phyloP scores from a whole-genome alignment of 2,888 invertebrate species.

The Nesidiocoris tenuis region DNA sequence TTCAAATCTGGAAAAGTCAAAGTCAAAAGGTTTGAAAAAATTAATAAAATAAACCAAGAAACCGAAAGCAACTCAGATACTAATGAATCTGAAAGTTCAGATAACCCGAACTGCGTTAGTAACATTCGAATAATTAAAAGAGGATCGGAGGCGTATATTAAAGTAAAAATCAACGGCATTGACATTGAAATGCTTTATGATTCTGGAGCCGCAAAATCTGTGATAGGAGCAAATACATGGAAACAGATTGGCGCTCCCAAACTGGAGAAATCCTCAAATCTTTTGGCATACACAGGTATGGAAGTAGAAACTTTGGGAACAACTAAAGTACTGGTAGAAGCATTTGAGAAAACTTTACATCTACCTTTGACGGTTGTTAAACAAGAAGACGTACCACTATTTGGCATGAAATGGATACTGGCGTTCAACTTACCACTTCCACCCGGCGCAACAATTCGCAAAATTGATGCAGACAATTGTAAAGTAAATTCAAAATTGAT shows the following conservation, averaged over 20 bases:
- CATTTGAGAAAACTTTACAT: conserved; percentile 21
- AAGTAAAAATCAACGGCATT: not conserved
- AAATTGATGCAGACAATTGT: not conserved
- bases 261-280: conserved; percentile 24
- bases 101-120: not conserved
- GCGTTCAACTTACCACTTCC: conserved; percentile 42
- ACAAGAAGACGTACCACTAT: conserved; percentile 41
- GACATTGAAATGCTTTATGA: conserved; percentile 44
- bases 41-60: not conserved
- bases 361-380: conserved; percentile 42
- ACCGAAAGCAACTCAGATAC: not conserved
- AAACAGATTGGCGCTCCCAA: conserved; percentile 35
- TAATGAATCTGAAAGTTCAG: not conserved
- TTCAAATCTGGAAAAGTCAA: not conserved
- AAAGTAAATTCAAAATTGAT: not conserved
- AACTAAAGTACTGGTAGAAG: conserved; percentile 29
- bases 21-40: not conserved
- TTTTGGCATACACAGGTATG: conserved; percentile 40
- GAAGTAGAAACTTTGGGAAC: conserved; percentile 42
- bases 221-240: conserved; percentile 31
- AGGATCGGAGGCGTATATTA: not conserved
- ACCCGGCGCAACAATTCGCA: conserved; percentile 44
- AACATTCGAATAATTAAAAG: not conserved
- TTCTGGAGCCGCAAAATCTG: conserved; percentile 32
- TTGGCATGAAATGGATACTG: conserved; percentile 4